Base-by-base conservation (phyloP, 2,888 invertebrate genomes). In the Zonitis immaculata region DNA sequence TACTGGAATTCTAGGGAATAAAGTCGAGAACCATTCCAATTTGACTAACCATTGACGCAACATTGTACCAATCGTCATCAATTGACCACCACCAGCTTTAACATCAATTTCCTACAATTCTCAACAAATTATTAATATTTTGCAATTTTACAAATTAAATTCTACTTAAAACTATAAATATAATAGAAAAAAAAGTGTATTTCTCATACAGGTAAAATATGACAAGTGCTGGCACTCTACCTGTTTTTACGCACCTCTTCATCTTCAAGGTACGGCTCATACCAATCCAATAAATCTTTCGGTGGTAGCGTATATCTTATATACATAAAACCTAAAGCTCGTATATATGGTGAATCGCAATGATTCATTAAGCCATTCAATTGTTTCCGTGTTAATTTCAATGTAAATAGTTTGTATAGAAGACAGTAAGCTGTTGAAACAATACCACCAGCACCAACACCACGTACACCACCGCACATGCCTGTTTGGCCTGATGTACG, bases 401-500 rank as follows among this genome's bases (percentile, higher is more conserved):
- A 79, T 1, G 98, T 98, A 78, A 95, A 99, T 59, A 99, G 79
- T 78, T 99, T 98, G 79, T 97, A 99, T 27, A 99, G 83, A n/a
- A 99, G 82, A 76, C 99, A 99, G 78, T 92, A 99, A 0, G 99
- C 98, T 54, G 98, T 97, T n/a, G 97, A 97, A 16, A 99, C 98
- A 56, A 99, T 98, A 46, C 99, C 99, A 48, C 99, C 99, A 35
- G 98, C 98, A 32, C 99, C 99, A 26, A 99, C 99, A 25, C 99
- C 99, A 60, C 99, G 85, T 6, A 97, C 97, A 79, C 98, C 98
- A 74, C 99, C 99, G 86, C 99, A 99, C 98, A 99, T 99, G 74
- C 99, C 99, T 25, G 97, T 98, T 79, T 98, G 97, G 43, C 97
- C 97, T 8, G 95, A 93, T 2, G 96, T 95, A 76, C 95, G 93